phyloP scores from a whole-genome alignment of 2,113 vertebrate species.

The Bubo bubo region DNA sequence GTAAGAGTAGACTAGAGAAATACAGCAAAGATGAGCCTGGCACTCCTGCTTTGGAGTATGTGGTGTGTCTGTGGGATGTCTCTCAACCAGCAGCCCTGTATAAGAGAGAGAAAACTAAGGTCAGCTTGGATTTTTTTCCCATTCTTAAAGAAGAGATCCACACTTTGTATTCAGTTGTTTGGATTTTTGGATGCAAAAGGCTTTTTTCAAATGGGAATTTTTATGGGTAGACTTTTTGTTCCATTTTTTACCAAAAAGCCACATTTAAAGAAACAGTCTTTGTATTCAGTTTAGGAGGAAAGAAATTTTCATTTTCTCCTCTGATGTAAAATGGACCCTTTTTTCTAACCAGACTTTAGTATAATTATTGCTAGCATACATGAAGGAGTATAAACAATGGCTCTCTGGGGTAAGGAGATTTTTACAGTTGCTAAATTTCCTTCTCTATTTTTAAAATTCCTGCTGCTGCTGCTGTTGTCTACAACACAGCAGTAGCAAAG shows the following conservation, averaged over 20 bases:
- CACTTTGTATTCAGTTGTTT: not conserved
- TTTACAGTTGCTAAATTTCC: conserved; percentile 27
- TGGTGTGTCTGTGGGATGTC: not conserved
- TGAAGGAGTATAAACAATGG: conserved; percentile 29
- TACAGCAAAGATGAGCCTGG: not conserved
- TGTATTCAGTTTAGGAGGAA: not conserved
- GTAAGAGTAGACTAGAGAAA: not conserved
- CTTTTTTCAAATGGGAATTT: conserved; percentile 4
- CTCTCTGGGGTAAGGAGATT: not conserved
- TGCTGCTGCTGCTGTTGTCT: not conserved
- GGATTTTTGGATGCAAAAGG: not conserved
- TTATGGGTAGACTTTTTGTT: conserved; percentile 47
- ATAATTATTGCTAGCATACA: conserved; percentile 39
- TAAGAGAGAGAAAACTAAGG: not conserved
- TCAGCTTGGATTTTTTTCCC: not conserved
- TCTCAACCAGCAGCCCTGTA: not conserved
- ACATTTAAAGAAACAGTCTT: conserved; percentile 43
- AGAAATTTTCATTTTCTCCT: conserved; percentile 26
- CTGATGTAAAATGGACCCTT: not conserved
- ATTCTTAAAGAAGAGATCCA: not conserved
- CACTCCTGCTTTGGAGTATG: not conserved
- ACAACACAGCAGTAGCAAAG: conserved; percentile 14
- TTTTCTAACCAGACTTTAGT: conserved; percentile 2
- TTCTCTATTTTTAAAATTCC: conserved; percentile 40
- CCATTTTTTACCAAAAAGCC: conserved; percentile 8